A percentile compares a stretch with the other conserved stretches of the same genome.
Evolutionary conservation across 2,113 vertebrate species (phyloP).

Genomic region (Chaenogobius annularis): DNA sequence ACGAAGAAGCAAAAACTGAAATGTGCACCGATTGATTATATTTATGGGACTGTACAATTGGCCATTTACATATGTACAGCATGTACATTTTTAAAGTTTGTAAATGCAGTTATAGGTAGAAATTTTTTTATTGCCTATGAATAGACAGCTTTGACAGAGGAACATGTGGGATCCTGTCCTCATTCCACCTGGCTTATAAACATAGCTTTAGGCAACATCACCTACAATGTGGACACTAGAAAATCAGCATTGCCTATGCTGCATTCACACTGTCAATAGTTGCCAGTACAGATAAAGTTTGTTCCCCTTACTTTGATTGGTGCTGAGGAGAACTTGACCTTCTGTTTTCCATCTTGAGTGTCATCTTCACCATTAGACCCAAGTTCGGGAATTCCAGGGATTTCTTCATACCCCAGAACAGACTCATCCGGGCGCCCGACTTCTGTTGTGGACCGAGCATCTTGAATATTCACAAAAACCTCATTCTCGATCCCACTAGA

Average conservation of each 20-base stretch:
- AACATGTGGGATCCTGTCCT: slow-evolving; percentile 61
- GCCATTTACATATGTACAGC: too few species aligned
- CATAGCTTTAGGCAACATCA: slow-evolving; percentile 33
- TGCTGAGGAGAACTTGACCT: slow-evolving; percentile 84
- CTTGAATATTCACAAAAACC: slow-evolving; percentile 79
- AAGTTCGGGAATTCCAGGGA: slow-evolving; percentile 82
- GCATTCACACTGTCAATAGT: background rate
- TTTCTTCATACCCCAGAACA: slow-evolving; percentile 78
- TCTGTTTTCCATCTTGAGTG: slow-evolving; percentile 67
- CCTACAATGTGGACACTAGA: background rate
- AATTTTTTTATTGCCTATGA: slow-evolving; percentile 27
- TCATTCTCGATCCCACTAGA: slow-evolving; percentile 81
- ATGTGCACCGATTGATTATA: background rate
- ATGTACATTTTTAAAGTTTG: too few species aligned
- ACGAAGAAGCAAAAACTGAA: background rate
- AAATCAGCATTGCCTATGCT: background rate
- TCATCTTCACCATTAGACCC: slow-evolving; percentile 78
- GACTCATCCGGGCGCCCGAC: background rate
- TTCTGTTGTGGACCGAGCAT: slow-evolving; percentile 45
- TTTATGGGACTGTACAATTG: background rate
- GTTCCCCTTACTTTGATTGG: slow-evolving; percentile 82
- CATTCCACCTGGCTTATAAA: slow-evolving; percentile 41
- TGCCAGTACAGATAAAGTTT: background rate
- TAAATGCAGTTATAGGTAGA: background rate
- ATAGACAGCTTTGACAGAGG: slow-evolving; percentile 23